A percentile compares a stretch with the other conserved stretches of the same genome.
Evolutionary conservation across 2,797 vertebrate species (phyloP).

Genomic region (Coilia nasus): DNA sequence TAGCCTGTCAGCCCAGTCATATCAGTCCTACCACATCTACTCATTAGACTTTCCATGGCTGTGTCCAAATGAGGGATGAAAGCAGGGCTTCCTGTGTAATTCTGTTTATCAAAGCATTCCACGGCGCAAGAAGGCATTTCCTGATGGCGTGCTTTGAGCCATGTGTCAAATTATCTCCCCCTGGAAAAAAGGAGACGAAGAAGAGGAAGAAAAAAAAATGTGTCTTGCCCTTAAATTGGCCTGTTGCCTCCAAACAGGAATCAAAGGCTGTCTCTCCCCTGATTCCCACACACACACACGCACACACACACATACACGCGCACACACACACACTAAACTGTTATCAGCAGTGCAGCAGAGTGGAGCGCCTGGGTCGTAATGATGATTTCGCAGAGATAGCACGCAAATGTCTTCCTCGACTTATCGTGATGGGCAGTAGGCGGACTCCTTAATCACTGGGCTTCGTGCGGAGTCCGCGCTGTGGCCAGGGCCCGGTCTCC

Average conservation of each 20-base stretch:
- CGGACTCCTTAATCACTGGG: background rate
- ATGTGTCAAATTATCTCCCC: constrained; percentile 29
- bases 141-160: constrained; percentile 41
- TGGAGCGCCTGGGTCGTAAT: constrained; percentile 51
- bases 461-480: background rate
- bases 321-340: background rate
- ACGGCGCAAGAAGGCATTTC: constrained; percentile 33
- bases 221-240: constrained; percentile 8
- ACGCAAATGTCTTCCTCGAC: constrained; percentile 44
- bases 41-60: background rate
- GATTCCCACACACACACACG: background rate
- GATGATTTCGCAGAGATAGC: constrained; percentile 25
- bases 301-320: too few relatives aligned
- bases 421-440: constrained; percentile 40
- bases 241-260: constrained; percentile 50
- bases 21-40: background rate
- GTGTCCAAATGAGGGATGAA: constrained; percentile 31
- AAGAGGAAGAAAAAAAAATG: constrained; percentile 4
- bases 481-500: background rate
- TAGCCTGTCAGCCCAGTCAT: background rate
- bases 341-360: constrained; percentile 53
- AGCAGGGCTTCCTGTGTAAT: background rate
- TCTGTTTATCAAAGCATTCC: constrained; percentile 29
- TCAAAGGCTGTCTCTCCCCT: constrained; percentile 34
- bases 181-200: background rate